Base-by-base conservation (phyloP, 2,113 vertebrate genomes). In the Leptodactylus fuscus region DNA sequence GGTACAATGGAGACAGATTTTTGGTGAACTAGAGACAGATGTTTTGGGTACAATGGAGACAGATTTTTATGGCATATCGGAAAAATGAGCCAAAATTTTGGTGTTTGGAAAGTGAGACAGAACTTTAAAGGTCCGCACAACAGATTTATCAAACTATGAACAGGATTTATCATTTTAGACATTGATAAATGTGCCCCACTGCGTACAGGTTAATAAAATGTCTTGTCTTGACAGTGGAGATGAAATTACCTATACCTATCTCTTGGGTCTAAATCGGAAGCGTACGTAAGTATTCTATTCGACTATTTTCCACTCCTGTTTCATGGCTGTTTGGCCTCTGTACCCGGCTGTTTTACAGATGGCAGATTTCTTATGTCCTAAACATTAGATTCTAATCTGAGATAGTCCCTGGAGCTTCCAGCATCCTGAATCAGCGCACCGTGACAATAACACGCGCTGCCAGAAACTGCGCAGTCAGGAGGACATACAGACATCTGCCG, bases 401-500 rank as follows among this genome's bases (percentile, higher is more conserved):
- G 41, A 18, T n/a, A n/a, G 38, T 74, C 81, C 48, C 70, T 60
- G 12, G 70, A 48, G 81, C 51, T 24, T 34, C 15, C 8, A 38
- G 51, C 70, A 11, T 73, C 81, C 81, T 75, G 69, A 74, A 74
- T 74, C 81, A 83, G 81, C 69, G 29, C 67, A 53, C 67, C 81
- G 65, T 71, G 67, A 82, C 48, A 82, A 53, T 48, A 36, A 32
- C 69, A 60, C 36, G 13, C 34, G 49, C 69, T 74, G 49, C 69
- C 49, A 74, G 81, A 83, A 74, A 83, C 34, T 46, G 81, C 70
- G 34, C 81, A 83, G 81, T 83, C 81, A 83, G 81, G 49, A 83
- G 70, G 81, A 53, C 65, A 32, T 16, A 24, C 9, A 73, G 81
- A 71, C 81, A 70, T 82, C 69, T 83, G 69, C 69, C 44, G 51